phyloP scores from a whole-genome alignment of 1,140 invertebrate species.

The Drosophila ambigua region DNA sequence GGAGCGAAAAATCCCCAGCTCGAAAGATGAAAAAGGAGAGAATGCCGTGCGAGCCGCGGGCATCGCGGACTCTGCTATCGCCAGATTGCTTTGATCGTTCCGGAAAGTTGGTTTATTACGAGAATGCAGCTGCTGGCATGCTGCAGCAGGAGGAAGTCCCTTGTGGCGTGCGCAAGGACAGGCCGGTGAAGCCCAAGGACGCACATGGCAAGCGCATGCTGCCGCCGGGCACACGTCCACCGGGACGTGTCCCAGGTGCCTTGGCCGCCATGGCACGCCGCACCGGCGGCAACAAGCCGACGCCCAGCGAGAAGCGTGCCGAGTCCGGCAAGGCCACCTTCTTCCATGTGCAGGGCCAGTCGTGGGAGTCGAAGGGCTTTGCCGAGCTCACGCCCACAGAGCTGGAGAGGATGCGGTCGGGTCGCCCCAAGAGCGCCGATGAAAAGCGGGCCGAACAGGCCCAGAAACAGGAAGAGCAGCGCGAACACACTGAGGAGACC shows the following conservation, averaged over 20 bases:
- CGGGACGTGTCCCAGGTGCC: not conserved
- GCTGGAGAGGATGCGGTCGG: conserved; percentile 48
- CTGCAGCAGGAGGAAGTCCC: conserved; percentile 3
- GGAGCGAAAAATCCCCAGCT: too few species aligned
- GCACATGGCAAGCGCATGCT: not conserved
- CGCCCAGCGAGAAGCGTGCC: conserved; percentile 18
- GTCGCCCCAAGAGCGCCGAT: conserved; percentile 42
- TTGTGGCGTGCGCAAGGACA: conserved; percentile 25
- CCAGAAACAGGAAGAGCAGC: conserved; percentile 51
- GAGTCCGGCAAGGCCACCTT: conserved; percentile 59
- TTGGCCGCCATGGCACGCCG: not conserved
- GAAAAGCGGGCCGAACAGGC: conserved; percentile 52
- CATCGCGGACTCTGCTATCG: too few species aligned
- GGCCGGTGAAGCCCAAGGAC: conserved; percentile 12
- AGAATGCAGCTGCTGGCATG: too few species aligned
- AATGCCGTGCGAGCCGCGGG: too few species aligned
- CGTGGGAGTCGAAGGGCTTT: conserved; percentile 63
- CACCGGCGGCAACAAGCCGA: conserved; percentile 17
- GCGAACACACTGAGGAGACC: conserved; percentile 45
- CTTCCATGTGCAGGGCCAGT: conserved; percentile 58
- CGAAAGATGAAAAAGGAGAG: too few species aligned
- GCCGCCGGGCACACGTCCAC: conserved; percentile 54
- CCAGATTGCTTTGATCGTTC: too few species aligned
- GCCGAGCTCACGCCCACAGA: conserved; percentile 40
- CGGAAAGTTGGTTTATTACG: too few species aligned